These are phyloP conservation scores for Dicycla oo DNA, from an alignment of 2,888 invertebrate genomes.

Conservation along the genomic window DNA sequence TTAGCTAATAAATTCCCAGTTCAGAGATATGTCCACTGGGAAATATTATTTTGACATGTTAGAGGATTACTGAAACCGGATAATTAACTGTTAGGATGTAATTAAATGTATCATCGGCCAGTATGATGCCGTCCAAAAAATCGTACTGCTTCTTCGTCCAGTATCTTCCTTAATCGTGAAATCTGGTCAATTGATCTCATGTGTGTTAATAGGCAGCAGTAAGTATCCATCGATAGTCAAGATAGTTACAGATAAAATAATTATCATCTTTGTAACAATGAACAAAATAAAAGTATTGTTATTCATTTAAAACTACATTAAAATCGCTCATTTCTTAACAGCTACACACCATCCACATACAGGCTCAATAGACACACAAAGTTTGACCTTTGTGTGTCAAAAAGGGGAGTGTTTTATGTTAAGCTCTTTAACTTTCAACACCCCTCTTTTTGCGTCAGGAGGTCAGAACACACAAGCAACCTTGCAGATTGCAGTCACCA, in stretches of 20 bases:
- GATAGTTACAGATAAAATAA: too few species aligned
- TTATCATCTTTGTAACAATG: too few species aligned
- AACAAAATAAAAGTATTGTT: too few species aligned
- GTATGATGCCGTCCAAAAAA: not conserved
- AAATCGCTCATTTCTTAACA: too few species aligned
- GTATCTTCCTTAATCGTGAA: not conserved
- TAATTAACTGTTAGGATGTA: slow-evolving; percentile 20
- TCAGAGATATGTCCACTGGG: slow-evolving; percentile 23
- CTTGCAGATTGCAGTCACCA: too few species aligned
- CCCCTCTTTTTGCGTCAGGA: not conserved
- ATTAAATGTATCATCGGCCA: not conserved
- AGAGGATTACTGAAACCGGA: not conserved
- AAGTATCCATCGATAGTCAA: too few species aligned
- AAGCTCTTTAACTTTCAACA: not conserved
- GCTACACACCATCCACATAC: not conserved
- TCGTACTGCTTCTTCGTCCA: not conserved
- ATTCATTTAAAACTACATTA: too few species aligned
- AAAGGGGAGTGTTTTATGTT: too few species aligned
- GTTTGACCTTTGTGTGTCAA: too few species aligned
- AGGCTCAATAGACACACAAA: not conserved
- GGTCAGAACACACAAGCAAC: not conserved
- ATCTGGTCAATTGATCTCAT: not conserved
- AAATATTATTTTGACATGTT: slow-evolving; percentile 16
- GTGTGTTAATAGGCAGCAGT: too few species aligned
- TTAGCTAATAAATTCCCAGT: slow-evolving; percentile 41